A percentile compares a stretch with the other conserved stretches of the same genome.
phyloP scores from a whole-genome alignment of 2,113 vertebrate species.

The Coturnix japonica region DNA sequence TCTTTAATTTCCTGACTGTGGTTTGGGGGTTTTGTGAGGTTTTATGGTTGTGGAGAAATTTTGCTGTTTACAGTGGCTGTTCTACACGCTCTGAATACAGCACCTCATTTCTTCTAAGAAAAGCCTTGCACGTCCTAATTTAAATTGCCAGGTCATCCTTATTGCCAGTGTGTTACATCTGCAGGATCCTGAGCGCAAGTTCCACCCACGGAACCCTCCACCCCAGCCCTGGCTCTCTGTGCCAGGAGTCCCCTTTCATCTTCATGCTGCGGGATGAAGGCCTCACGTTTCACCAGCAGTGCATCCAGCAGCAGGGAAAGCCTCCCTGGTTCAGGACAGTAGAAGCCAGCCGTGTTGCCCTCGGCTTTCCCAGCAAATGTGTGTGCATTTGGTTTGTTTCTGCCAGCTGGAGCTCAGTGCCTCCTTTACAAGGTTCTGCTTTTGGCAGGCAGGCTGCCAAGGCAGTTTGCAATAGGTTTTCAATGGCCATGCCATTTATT shows the following conservation, averaged over 20 bases:
- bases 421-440: conserved; percentile 39
- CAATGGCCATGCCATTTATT: conserved; percentile 13
- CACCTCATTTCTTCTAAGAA: conserved; percentile 42
- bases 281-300: background rate
- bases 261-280: background rate
- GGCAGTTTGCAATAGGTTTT: background rate
- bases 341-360: background rate
- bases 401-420: conserved; percentile 47
- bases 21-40: conserved; percentile 37
- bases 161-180: background rate
- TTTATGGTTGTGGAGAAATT: conserved; percentile 24
- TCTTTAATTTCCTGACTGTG: conserved; percentile 63
- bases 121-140: conserved; percentile 38
- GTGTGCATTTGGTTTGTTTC: background rate
- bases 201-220: fast-evolving
- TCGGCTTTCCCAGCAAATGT: background rate
- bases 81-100: conserved; percentile 24
- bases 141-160: background rate
- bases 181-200: background rate
- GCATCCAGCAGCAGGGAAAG: background rate
- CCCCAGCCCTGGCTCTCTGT: background rate
- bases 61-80: conserved; percentile 21
- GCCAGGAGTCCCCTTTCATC: background rate
- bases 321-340: fast-evolving
- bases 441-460: background rate